Evolutionary conservation across 1,140 invertebrate species (phyloP).

Genomic region (Drosophila pachea): DNA sequence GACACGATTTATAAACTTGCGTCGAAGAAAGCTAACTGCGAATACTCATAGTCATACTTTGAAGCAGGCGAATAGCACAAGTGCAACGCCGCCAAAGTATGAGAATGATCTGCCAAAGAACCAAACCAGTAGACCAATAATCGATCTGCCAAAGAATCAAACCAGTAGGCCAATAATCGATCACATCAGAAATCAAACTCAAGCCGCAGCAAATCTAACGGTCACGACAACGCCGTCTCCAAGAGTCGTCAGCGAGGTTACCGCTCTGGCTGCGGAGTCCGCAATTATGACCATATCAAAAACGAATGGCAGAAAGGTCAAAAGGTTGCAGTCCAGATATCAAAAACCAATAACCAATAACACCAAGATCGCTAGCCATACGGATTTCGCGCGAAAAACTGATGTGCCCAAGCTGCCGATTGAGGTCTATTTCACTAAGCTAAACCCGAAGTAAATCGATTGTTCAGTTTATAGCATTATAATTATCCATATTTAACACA

Average conservation of each 20-base stretch:
- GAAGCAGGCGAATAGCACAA: not conserved
- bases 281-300: slow-evolving; percentile 42
- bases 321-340: slow-evolving; percentile 3
- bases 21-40: slow-evolving; percentile 7
- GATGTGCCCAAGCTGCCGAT: slow-evolving; percentile 31
- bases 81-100: not conserved
- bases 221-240: too few relatives aligned
- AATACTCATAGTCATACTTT: not conserved
- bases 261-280: slow-evolving; percentile 21
- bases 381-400: slow-evolving; percentile 1
- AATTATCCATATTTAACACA: not conserved
- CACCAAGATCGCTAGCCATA: not conserved
- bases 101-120: too few relatives aligned
- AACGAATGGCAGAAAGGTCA: slow-evolving; percentile 14
- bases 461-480: not conserved
- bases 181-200: too few relatives aligned
- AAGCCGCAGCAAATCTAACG: not conserved
- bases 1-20: not conserved
- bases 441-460: not conserved
- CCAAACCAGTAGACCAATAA: not conserved
- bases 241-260: not conserved
- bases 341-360: not conserved
- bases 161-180: not conserved
- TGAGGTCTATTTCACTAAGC: slow-evolving; percentile 32
- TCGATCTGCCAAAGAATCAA: not conserved